Evolutionary conservation across 2,797 vertebrate genomes (phyloP).

Genomic region (Spondyliosoma cantharus): DNA sequence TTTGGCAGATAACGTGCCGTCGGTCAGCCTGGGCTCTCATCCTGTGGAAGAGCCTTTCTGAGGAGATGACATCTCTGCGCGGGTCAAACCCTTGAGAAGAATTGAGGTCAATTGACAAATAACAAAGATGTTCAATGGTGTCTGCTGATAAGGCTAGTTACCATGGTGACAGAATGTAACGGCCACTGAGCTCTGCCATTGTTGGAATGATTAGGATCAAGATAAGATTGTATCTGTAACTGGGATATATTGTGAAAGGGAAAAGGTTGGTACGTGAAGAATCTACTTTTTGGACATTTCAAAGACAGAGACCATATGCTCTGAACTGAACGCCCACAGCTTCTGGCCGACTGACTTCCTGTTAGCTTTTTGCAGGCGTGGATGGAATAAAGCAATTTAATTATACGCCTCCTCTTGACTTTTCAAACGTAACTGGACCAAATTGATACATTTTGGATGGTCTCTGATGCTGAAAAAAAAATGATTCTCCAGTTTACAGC

Average conservation of each 20-base stretch:
- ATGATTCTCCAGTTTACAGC: background rate
- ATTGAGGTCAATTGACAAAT: slow-evolving; percentile 64
- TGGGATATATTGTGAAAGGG: slow-evolving; percentile 24
- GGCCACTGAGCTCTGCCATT: slow-evolving; percentile 30
- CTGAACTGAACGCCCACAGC: background rate
- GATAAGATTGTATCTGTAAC: slow-evolving; percentile 52
- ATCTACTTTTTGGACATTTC: background rate
- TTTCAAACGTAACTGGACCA: no score
- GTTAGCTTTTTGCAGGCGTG: no score
- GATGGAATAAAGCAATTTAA: background rate
- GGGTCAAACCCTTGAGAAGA: slow-evolving; percentile 58
- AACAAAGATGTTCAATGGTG: slow-evolving; percentile 44
- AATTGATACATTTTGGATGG: no score
- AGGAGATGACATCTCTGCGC: slow-evolving; percentile 10
- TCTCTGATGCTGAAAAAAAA: background rate
- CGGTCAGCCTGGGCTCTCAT: slow-evolving; percentile 8
- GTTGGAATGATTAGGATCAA: slow-evolving; percentile 30
- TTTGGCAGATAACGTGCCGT: slow-evolving; percentile 40
- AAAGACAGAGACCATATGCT: background rate
- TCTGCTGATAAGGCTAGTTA: slow-evolving; percentile 66
- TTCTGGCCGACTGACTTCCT: no score
- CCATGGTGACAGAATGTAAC: slow-evolving; percentile 64
- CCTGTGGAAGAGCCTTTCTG: slow-evolving; percentile 36
- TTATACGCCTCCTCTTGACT: no score
- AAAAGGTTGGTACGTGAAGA: background rate